These are phyloP conservation scores for Mormyrops attenuatus DNA, from an alignment of 2,797 vertebrate genomes.

Conservation along the genomic window DNA sequence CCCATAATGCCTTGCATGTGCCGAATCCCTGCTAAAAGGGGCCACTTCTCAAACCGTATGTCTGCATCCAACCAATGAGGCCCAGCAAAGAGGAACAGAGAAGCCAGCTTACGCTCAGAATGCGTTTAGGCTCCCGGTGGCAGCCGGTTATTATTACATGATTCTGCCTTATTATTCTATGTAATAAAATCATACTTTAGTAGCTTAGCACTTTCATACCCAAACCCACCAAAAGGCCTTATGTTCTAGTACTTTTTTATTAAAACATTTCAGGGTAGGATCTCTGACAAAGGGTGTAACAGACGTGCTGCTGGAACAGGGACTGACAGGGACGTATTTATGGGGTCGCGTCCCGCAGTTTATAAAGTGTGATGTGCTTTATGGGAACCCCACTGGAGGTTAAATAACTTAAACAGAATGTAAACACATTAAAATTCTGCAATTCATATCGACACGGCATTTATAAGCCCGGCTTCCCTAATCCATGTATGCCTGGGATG, in stretches of 20 bases:
- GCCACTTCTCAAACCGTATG: conserved; percentile 61
- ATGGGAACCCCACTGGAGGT: conserved; percentile 31
- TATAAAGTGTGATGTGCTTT: neutral
- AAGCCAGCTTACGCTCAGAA: neutral
- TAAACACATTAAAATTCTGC: conserved; percentile 41
- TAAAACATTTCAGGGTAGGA: neutral
- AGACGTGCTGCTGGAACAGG: neutral
- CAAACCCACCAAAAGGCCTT: neutral
- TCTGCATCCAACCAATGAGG: conserved; percentile 64
- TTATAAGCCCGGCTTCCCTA: conserved; percentile 44
- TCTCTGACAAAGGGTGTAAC: neutral
- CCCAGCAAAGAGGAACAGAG: neutral
- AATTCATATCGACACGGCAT: conserved; percentile 30
- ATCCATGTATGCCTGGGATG: conserved; percentile 40
- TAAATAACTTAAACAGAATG: conserved; percentile 38
- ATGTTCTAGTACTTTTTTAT: neutral
- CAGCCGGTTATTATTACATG: neutral
- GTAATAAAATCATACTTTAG: neutral
- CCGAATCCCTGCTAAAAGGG: conserved; percentile 42
- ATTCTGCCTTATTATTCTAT: neutral
- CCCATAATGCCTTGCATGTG: neutral
- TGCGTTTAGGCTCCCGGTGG: neutral
- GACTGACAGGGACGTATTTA: neutral
- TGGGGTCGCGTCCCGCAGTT: neutral
- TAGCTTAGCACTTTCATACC: neutral